Evolutionary conservation across 2,797 vertebrate genomes (phyloP), one percentile per base, ranked within the genome.

Genomic region (Brotula barbata): DNA sequence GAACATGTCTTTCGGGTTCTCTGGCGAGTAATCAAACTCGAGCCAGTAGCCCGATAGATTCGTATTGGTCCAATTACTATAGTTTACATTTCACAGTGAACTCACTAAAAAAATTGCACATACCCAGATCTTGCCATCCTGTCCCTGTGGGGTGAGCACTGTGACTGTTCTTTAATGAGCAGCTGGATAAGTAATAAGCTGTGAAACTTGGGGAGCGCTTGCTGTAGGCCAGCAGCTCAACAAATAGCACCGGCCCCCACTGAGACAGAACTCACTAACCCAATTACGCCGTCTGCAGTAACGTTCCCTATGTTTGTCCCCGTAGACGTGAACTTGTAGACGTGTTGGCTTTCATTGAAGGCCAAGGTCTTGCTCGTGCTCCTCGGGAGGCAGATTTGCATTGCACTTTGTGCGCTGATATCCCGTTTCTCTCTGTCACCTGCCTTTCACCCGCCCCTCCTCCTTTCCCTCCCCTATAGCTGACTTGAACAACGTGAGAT

Each of bases 401-500:
- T 69, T 58, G 40, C 16, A 12, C 37, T 68, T 65, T 66, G 41
- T 68, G 52, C 79, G 71, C 61, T 21, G 59, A 74, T 77, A 53
- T 64, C 47, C 43, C 59, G 47, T 65, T 48, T 52, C 7, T 52
- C 40, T 56, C 63, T 57, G 62, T 58, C 52, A 66, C 67, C 8
- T 1, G 52, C 59, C 56, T 9, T 49, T n/a, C n/a, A n/a, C n/a
- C 50, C 73, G 59, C 83, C 67, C 62, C 33, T 20, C 22, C 23
- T 20, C 13, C 28, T 46, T 21, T 56, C 56, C 80, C 66, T 61
- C 13, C 41, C 15, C 46, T 91, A 68, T 77, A 99, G 97, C 93
- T 53, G 97, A 99, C 86, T 83, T 99, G 82, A 98, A 99, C 90
- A 98, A 97, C 0, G 96, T 99, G 25, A 94, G 97, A 65, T 99